A percentile compares a stretch with the other conserved stretches of the same genome.
Evolutionary conservation across 2,113 vertebrate genomes (phyloP).

Genomic region (Arizona elegans): DNA sequence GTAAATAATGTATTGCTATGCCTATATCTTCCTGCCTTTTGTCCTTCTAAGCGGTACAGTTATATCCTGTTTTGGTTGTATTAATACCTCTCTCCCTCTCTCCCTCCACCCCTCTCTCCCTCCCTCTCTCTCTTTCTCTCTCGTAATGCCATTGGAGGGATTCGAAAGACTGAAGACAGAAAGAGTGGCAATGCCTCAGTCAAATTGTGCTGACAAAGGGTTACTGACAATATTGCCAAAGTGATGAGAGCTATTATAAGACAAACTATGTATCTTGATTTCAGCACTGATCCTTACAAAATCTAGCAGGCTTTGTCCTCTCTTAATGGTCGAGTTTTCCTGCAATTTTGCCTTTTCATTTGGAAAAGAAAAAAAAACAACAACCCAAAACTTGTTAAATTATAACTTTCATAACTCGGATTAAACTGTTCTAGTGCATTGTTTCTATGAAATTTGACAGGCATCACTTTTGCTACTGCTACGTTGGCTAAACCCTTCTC

Average conservation of each 20-base stretch:
- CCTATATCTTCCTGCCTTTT: not conserved
- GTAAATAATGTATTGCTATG: not conserved
- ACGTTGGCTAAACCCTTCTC: not conserved
- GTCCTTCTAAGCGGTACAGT: not conserved
- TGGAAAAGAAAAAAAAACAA: not conserved
- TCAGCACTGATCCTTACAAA: not conserved
- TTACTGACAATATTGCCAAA: not conserved
- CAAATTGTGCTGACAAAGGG: not conserved
- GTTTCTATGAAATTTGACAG: not conserved
- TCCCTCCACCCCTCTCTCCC: no score
- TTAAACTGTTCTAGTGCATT: not conserved
- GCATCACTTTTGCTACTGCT: not conserved
- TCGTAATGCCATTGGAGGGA: not conserved
- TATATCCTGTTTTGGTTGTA: not conserved
- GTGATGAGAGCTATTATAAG: not conserved
- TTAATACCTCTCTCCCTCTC: not conserved
- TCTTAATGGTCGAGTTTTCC: not conserved
- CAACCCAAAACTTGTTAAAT: not conserved
- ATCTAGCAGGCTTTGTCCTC: not conserved
- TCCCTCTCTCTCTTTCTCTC: no score
- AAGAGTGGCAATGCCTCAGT: not conserved
- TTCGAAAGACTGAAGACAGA: not conserved
- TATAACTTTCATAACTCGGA: not conserved
- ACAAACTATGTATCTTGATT: not conserved
- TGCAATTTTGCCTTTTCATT: not conserved